phyloP scores from a whole-genome alignment of 2,113 vertebrate species.

The Gallinago jamesoni region DNA sequence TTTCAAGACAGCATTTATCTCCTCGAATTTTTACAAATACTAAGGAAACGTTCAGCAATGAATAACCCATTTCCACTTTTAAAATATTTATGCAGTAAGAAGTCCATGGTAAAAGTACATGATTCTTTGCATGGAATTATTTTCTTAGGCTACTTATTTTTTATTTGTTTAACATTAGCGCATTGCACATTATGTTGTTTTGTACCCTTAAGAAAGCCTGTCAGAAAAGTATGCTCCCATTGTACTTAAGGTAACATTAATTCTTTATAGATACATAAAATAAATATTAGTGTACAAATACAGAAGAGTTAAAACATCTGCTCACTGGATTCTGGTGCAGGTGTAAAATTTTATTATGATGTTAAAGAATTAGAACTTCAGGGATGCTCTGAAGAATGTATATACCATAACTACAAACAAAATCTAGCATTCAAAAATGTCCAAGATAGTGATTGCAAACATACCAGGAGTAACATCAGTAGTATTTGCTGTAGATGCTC shows the following conservation, averaged over 20 bases:
- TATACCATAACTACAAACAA: neutral
- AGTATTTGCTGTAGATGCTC: neutral
- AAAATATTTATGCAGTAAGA: neutral
- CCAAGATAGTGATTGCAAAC: neutral
- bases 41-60: neutral
- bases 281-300: neutral
- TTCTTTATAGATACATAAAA: neutral
- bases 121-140: neutral
- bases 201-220: neutral
- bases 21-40: neutral
- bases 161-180: neutral
- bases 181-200: neutral
- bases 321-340: neutral
- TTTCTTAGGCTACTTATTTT: neutral
- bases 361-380: neutral
- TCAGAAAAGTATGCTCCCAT: neutral
- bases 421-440: neutral
- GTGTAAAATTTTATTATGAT: neutral
- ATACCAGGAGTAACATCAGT: neutral
- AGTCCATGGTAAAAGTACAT: neutral
- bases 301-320: neutral
- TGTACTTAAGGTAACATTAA: neutral
- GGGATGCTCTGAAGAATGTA: neutral
- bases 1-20: neutral
- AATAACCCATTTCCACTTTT: neutral